These are phyloP conservation scores for Meiosimyza platycephala DNA, from an alignment of 2,888 invertebrate species.

Conservation along the genomic window DNA sequence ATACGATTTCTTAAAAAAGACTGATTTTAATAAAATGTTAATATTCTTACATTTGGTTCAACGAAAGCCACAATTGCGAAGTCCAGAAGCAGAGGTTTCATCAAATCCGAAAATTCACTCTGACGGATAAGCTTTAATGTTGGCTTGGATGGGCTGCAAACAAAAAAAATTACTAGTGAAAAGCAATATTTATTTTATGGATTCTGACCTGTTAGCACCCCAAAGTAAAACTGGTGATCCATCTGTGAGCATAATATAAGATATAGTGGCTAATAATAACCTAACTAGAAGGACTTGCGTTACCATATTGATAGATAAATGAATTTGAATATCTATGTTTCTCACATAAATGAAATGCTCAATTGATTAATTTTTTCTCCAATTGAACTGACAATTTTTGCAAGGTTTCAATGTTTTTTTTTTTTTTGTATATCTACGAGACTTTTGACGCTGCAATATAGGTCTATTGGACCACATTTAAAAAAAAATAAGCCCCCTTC, in stretches of 20 bases:
- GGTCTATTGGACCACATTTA: too few relatives aligned
- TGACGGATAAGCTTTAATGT: constrained; percentile 30
- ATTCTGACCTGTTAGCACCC: constrained; percentile 47
- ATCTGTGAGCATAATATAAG: neutral
- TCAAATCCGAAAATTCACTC: constrained; percentile 34
- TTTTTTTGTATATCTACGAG: too few relatives aligned
- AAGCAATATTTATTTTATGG: neutral
- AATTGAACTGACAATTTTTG: neutral
- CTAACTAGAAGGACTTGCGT: neutral
- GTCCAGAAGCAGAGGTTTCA: constrained; percentile 13
- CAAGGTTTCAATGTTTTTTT: neutral
- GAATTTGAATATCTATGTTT: neutral
- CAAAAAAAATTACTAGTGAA: neutral
- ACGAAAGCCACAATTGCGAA: constrained; percentile 31
- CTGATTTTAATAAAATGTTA: constrained; percentile 29
- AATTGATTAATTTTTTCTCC: neutral
- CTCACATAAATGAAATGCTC: too few relatives aligned
- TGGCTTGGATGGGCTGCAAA: neutral
- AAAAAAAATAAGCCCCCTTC: too few relatives aligned
- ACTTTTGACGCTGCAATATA: too few relatives aligned
- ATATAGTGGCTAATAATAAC: neutral
- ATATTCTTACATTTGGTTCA: constrained; percentile 43
- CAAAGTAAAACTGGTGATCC: constrained; percentile 47
- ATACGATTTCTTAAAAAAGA: neutral
- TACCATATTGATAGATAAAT: neutral